Percentiles rank a stretch among this genome's conserved stretches.
These are phyloP conservation scores for Anastrepha obliqua DNA, from an alignment of 1,140 invertebrate species.

Conservation along the genomic window DNA sequence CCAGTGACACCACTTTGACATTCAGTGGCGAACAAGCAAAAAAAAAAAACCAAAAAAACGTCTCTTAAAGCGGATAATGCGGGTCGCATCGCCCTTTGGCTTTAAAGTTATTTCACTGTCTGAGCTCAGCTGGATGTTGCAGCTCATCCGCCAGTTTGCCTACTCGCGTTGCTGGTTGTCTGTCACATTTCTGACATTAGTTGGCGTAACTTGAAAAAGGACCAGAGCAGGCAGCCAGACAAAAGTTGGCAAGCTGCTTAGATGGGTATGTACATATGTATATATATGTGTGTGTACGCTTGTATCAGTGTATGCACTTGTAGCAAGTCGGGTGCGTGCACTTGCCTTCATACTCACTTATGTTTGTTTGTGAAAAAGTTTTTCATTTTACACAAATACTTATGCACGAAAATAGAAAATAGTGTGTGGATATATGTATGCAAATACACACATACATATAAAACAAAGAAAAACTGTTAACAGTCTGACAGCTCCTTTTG, in stretches of 20 bases:
- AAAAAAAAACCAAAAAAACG: not conserved
- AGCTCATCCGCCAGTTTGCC: not conserved
- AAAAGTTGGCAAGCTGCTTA: conserved; percentile 25
- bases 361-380: not conserved
- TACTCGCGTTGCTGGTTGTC: conserved; percentile 3
- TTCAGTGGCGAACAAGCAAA: conserved; percentile 16
- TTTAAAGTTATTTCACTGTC: not conserved
- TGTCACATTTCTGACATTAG: conserved; percentile 45
- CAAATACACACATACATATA: not conserved
- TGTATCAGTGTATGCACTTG: no score
- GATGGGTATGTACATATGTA: not conserved
- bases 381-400: not conserved
- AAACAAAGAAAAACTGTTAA: conserved; percentile 25
- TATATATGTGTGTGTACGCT: not conserved
- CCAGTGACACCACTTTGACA: conserved; percentile 45
- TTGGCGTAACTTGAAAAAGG: conserved; percentile 20
- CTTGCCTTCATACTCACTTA: no score
- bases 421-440: not conserved
- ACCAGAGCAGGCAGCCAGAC: not conserved
- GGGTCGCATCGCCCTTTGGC: not conserved
- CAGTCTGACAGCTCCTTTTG: conserved; percentile 35
- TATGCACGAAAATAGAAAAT: not conserved
- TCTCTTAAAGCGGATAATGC: not conserved
- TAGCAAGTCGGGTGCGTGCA: no score
- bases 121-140: conserved; percentile 14